Evolutionary conservation across 2,888 invertebrate genomes (phyloP), one percentile per base, ranked within the genome.

Genomic region (Leptinotarsa peninsularis): DNA sequence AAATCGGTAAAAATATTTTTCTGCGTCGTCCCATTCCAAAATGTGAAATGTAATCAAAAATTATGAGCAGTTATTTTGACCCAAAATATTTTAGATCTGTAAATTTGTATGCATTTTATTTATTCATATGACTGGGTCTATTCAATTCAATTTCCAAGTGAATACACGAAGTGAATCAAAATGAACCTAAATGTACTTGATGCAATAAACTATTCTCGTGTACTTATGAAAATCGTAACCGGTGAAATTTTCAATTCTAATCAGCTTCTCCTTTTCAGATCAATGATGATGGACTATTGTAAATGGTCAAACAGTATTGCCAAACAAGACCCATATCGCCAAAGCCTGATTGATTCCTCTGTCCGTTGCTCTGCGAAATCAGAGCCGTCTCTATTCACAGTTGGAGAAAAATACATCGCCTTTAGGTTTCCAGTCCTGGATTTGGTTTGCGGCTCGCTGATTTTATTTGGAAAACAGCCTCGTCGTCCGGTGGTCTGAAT

Each of bases 311-410:
- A 21, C n/a, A 58, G 58, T 21, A 21, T 63, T 7, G 2, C 4
- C 33, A 27, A 63, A 63, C 27, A 17, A 27, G 58, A 58, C 74
- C 74, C 69, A 74, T 71, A 71, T 74, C 58, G 74, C 71, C 58
- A 33, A 69, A 71, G 54, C 66, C 70, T 43, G 71, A 74, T 71
- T 71, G 74, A 74, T 74, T 66, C 74, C 17, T 23, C 7, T 27
- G 4, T 17, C 33, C 33, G 33, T 63, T 63, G 63, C 63, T 63
- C n/a, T 10, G 10, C 33, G 14, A 63, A 63, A 33, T 63, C 33
- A n/a, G 1, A 33, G 4, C 10, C 10, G 67, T 71, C 74, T 74
- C 71, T 66, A 74, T 74, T 74, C 74, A 74, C 70, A 66, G 56
- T 70, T 54, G 50, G 23, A 66, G 66, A 18, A 21, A 67, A 67